These are phyloP conservation scores for Aplodontia rufa DNA, from an alignment of 2,113 vertebrate genomes.

Conservation along the genomic window DNA sequence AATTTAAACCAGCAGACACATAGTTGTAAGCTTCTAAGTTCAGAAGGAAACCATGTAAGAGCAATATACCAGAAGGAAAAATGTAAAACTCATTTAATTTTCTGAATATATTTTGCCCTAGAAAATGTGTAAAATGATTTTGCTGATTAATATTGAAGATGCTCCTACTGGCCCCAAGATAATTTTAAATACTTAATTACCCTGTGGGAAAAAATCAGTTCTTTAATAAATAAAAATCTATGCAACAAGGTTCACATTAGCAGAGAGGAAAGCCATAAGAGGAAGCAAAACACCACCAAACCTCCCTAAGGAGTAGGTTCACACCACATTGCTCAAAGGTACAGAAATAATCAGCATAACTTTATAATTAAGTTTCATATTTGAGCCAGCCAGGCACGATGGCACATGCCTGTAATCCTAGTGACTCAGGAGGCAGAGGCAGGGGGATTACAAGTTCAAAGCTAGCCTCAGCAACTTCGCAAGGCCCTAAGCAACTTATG, in stretches of 20 bases:
- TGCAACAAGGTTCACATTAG: neutral
- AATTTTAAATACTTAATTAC: constrained; percentile 31
- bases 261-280: neutral
- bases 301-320: neutral
- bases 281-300: neutral
- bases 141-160: neutral
- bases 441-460: too few relatives aligned
- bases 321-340: neutral
- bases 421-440: too few relatives aligned
- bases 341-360: neutral
- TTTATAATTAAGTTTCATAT: neutral
- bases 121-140: neutral
- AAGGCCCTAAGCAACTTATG: too few relatives aligned
- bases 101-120: neutral
- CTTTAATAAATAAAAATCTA: neutral
- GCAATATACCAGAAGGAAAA: neutral
- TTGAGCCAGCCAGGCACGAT: accelerated
- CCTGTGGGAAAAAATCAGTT: neutral
- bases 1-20: neutral
- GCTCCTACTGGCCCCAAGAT: neutral
- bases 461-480: too few relatives aligned
- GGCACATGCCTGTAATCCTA: too few relatives aligned
- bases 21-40: neutral
- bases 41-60: neutral
- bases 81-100: neutral